These are phyloP conservation scores for Parazoanthus atlanticus DNA, from an alignment of 92 coral and sea anemone genomes.

Conservation along the genomic window DNA sequence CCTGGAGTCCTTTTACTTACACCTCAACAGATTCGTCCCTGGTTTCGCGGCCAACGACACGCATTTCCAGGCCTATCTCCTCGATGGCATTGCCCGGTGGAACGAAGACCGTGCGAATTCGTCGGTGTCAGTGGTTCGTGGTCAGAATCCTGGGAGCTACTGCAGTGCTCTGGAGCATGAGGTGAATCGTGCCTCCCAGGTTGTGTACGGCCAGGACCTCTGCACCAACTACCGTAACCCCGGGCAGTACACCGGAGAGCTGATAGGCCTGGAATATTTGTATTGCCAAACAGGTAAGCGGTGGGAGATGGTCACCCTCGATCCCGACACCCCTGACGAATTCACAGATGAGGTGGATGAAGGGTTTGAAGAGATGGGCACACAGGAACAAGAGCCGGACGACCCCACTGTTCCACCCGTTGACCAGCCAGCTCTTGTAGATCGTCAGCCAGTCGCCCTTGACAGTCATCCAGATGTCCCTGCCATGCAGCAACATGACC, in stretches of 20 bases:
- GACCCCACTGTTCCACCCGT: constrained; percentile 5
- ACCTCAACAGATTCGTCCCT: constrained; percentile 62
- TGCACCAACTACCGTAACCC: constrained; percentile 4
- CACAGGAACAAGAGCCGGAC: neutral
- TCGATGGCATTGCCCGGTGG: constrained; percentile 60
- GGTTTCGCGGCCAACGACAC: constrained; percentile 57
- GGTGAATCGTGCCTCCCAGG: constrained; percentile 12
- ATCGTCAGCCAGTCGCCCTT: neutral
- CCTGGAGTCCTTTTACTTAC: constrained; percentile 70
- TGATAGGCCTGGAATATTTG: constrained; percentile 21
- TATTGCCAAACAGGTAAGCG: constrained; percentile 33
- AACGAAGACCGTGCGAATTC: constrained; percentile 34
- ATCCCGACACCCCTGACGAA: constrained; percentile 25
- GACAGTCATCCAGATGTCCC: neutral
- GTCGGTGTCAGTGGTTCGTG: neutral
- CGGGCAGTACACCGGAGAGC: constrained; percentile 25
- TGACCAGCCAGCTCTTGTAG: neutral
- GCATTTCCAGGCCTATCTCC: constrained; percentile 64
- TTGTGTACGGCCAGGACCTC: constrained; percentile 20
- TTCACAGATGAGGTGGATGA: constrained; percentile 18
- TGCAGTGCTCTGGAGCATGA: constrained; percentile 24
- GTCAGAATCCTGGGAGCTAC: constrained; percentile 13
- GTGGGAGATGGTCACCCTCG: neutral
- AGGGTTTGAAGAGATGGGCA: constrained; percentile 4
- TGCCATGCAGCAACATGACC: neutral